phyloP scores from a whole-genome alignment of 2,888 invertebrate genomes.

The Phragmatobia fuliginosa region DNA sequence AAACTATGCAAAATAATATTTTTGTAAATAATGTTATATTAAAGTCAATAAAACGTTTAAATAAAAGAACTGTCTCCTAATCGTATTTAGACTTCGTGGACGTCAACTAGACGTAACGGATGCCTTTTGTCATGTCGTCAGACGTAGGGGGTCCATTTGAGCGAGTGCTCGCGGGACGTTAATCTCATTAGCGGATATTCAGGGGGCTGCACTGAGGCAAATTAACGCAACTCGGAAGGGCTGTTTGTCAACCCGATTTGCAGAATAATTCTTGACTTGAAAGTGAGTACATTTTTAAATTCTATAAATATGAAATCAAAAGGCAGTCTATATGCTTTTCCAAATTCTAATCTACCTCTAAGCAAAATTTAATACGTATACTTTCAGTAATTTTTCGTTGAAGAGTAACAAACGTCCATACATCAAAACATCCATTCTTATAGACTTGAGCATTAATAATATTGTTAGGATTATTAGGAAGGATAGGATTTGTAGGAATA shows the following conservation, averaged over 20 bases:
- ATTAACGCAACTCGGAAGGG: constrained; percentile 55
- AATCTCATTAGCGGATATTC: constrained; percentile 68
- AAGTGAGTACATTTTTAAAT: constrained; percentile 13
- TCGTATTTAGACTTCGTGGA: constrained; percentile 38
- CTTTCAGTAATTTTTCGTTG: no score
- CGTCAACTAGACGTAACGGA: constrained; percentile 31
- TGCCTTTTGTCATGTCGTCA: constrained; percentile 63
- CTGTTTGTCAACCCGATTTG: constrained; percentile 26
- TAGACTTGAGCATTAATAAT: no score
- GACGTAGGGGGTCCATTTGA: constrained; percentile 61
- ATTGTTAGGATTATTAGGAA: no score
- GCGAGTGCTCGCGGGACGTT: constrained; percentile 59
- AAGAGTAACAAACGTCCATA: no score
- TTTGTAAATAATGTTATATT: not conserved
- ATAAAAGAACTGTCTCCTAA: constrained; percentile 31
- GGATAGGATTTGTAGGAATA: no score
- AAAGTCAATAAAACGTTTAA: constrained; percentile 14
- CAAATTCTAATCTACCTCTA: no score
- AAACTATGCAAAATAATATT: not conserved
- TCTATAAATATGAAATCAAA: no score
- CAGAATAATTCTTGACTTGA: constrained; percentile 1
- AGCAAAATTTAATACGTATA: no score
- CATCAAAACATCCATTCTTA: no score
- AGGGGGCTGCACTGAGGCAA: constrained; percentile 58
- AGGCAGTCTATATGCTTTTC: no score